Evolutionary conservation across 2,797 vertebrate genomes (phyloP).

Genomic region (Bothrops alternatus): DNA sequence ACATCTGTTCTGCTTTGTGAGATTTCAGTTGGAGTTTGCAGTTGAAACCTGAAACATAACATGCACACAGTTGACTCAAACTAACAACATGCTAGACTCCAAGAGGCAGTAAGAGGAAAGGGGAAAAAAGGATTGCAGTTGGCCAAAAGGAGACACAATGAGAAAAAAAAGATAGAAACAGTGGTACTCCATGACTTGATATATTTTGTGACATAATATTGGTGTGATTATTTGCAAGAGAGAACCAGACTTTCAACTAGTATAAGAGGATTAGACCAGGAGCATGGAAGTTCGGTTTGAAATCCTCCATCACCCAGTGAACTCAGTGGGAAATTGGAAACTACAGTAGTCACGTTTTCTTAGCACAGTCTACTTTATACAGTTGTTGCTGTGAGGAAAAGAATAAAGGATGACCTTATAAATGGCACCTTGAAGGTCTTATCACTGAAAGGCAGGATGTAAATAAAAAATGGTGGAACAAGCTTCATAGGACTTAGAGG

Average conservation of each 20-base stretch:
- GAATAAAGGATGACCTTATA: background rate
- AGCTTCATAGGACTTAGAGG: background rate
- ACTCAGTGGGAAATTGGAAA: background rate
- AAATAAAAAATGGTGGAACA: background rate
- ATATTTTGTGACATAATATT: background rate
- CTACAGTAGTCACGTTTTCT: background rate
- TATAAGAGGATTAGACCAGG: background rate
- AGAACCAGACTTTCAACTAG: background rate
- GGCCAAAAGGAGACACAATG: too few relatives aligned
- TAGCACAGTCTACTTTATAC: background rate
- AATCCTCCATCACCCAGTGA: background rate
- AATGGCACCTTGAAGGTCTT: background rate
- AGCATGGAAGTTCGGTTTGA: background rate
- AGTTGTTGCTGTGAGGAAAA: background rate
- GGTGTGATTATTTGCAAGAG: background rate
- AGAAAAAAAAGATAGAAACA: background rate
- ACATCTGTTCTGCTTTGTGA: background rate
- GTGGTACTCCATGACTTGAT: background rate
- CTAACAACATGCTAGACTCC: background rate
- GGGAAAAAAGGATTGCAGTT: background rate
- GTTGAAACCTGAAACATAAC: background rate
- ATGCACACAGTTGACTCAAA: background rate
- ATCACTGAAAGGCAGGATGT: background rate
- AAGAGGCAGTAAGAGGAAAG: background rate
- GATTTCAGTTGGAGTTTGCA: background rate